Evolutionary conservation across 2,113 vertebrate genomes (phyloP).

Genomic region (Antigone vipio): DNA sequence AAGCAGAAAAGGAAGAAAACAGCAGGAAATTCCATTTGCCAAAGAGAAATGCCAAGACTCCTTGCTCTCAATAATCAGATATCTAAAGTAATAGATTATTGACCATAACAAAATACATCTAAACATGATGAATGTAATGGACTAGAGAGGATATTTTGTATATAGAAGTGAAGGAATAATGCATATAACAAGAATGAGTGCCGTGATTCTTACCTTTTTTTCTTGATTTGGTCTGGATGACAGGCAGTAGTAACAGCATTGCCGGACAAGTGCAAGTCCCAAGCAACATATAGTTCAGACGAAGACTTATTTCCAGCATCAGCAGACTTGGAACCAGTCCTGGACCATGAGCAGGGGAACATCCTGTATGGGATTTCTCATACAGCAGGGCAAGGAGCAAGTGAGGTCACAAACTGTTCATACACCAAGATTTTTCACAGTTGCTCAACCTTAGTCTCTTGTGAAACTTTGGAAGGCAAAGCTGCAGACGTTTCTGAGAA

Average conservation of each 20-base stretch:
- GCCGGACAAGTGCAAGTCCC: not conserved
- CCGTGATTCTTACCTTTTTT: not conserved
- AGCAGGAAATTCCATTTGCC: conserved; percentile 37
- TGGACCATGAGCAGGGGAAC: not conserved
- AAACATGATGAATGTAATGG: not conserved
- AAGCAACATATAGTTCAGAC: not conserved
- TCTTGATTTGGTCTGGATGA: not conserved
- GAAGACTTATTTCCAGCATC: not conserved
- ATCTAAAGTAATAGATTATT: conserved; percentile 39
- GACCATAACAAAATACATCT: not conserved
- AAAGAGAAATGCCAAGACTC: not conserved
- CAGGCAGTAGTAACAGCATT: not conserved
- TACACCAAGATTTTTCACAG: not conserved
- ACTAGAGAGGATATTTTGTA: not conserved
- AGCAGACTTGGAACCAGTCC: not conserved
- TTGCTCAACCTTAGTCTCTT: not conserved
- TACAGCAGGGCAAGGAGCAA: not conserved
- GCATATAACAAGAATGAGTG: not conserved
- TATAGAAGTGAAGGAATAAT: not conserved
- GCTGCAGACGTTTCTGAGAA: not conserved
- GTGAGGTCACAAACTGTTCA: not conserved
- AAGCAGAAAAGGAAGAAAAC: conserved; percentile 2
- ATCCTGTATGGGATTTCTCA: not conserved
- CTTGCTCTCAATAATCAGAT: not conserved
- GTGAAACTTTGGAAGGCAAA: not conserved